Conservation (phyloP, 1,140 invertebrate genomes). For the Arion vulgaris region DNA sequence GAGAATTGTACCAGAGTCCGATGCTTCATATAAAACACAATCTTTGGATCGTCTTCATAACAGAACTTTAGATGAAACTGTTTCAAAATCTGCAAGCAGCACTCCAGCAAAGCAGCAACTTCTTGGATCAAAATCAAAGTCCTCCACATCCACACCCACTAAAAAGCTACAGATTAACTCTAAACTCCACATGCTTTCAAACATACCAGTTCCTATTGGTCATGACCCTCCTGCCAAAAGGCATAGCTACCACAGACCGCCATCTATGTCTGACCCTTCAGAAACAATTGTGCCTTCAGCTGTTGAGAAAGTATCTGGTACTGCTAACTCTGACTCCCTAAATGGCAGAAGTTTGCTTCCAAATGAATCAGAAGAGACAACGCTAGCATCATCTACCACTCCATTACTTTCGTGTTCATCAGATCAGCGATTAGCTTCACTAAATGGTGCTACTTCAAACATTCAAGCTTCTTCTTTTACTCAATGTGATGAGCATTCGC, state of each 20-base stretch:
- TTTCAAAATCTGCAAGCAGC: slow-evolving; percentile 1
- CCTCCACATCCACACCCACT: not conserved
- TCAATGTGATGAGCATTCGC: not conserved
- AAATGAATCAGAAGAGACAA: not conserved
- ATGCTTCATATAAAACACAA: not conserved
- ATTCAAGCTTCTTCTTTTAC: not conserved
- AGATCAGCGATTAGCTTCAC: not conserved
- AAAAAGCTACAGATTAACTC: not conserved
- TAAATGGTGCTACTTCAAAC: not conserved
- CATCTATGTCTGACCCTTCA: not conserved
- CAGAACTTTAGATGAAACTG: not conserved
- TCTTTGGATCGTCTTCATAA: not conserved
- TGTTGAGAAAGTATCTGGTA: not conserved
- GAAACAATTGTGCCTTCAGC: not conserved
- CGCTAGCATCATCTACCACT: not conserved
- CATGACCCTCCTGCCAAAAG: slow-evolving; percentile 31
- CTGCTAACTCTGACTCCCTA: not conserved
- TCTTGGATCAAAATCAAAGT: slow-evolving; percentile 12
- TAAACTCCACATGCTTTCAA: slow-evolving; percentile 36
- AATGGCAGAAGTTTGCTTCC: not conserved
- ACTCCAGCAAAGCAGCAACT: slow-evolving; percentile 19
- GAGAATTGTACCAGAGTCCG: not conserved
- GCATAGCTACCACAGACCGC: not conserved
- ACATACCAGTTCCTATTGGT: slow-evolving; percentile 31
- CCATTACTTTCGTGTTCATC: not conserved